Percentiles rank a stretch among this genome's conserved stretches.
Conservation (phyloP, 2,113 vertebrate species). For the Regulus satrapa region DNA sequence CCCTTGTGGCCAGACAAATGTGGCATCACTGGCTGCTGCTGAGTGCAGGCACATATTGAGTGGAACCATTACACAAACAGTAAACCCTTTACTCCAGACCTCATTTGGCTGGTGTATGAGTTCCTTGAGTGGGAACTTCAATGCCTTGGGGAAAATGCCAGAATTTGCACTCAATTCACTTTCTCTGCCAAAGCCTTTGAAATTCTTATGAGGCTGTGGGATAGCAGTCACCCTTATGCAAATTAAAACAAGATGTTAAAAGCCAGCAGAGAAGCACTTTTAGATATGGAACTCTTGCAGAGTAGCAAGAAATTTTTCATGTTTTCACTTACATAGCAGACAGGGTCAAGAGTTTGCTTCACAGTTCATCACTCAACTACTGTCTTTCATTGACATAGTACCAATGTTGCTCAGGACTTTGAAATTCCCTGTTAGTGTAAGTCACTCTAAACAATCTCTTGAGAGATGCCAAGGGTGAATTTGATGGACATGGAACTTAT, state of each 20-base stretch:
- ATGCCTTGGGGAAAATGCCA: rapidly evolving
- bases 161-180: not conserved
- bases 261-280: not conserved
- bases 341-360: not conserved
- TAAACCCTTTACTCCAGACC: not conserved
- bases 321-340: rapidly evolving
- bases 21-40: not conserved
- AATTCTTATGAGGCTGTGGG: not conserved
- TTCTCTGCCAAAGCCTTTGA: not conserved
- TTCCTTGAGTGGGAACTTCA: not conserved
- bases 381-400: not conserved
- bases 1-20: too few relatives aligned
- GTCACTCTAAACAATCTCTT: not conserved
- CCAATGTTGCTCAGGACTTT: not conserved
- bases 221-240: not conserved
- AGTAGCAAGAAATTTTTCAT: not conserved
- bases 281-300: not conserved
- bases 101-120: not conserved
- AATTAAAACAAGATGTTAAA: not conserved
- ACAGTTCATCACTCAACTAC: not conserved
- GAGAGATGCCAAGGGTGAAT: not conserved
- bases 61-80: not conserved
- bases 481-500: not conserved
- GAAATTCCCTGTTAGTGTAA: not conserved
- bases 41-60: rapidly evolving